Conservation (phyloP, 2,113 vertebrate species). For the Lota lota region DNA sequence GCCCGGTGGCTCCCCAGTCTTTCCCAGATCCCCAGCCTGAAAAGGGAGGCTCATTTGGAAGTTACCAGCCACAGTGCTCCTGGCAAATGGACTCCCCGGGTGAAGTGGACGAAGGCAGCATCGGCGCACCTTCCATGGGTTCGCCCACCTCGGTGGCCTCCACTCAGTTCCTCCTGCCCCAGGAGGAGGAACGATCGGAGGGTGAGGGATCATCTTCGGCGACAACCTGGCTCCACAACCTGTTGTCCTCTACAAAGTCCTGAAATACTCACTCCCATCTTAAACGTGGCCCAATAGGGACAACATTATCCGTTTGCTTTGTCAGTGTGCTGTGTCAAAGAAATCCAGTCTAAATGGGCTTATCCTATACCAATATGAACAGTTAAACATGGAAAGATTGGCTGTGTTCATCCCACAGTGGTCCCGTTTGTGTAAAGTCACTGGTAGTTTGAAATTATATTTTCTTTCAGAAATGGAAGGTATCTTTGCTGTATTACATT, state of each 20-base stretch:
- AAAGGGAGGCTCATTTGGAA: constrained; percentile 60
- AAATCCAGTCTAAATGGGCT: constrained; percentile 12
- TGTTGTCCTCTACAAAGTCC: constrained; percentile 72
- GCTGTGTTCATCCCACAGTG: too few relatives aligned
- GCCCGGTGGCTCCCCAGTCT: constrained; percentile 17
- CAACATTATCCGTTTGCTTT: constrained; percentile 7
- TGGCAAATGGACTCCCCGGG: constrained; percentile 81
- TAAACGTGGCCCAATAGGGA: constrained; percentile 14
- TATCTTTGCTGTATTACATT: constrained; percentile 1
- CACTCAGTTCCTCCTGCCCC: constrained; percentile 90
- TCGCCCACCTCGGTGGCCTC: constrained; percentile 92
- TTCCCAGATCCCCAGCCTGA: constrained; percentile 31
- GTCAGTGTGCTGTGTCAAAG: constrained; percentile 25
- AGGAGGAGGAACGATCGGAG: constrained; percentile 71
- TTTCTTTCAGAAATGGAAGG: too few relatives aligned
- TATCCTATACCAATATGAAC: too few relatives aligned
- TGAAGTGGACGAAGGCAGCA: constrained; percentile 69
- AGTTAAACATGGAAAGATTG: too few relatives aligned
- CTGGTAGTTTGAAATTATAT: too few relatives aligned
- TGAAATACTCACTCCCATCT: constrained; percentile 46
- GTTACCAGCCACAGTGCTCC: constrained; percentile 88
- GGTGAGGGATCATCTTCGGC: constrained; percentile 67
- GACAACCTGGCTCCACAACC: constrained; percentile 71
- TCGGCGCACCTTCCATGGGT: constrained; percentile 80
- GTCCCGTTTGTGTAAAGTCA: too few relatives aligned